phyloP scores from a whole-genome alignment of 2,888 invertebrate species.

The Heliothis peltigera region DNA sequence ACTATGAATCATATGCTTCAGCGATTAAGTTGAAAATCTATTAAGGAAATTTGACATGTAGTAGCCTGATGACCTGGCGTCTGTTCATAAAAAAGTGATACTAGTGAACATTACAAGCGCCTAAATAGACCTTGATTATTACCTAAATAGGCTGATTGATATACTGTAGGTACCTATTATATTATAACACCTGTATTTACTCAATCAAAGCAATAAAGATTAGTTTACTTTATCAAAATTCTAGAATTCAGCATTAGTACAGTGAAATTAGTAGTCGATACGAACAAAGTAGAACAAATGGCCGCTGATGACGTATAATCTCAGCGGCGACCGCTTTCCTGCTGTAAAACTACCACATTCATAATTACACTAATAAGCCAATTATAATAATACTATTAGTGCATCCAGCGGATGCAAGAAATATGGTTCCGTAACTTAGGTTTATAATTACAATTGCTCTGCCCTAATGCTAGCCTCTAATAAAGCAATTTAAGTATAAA shows the following conservation, averaged over 20 bases:
- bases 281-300: slow-evolving; percentile 21
- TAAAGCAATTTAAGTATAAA: slow-evolving; percentile 30
- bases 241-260: not conserved
- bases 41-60: too few species aligned
- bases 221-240: not conserved
- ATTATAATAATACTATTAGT: slow-evolving; percentile 70
- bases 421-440: slow-evolving; percentile 64
- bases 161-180: too few species aligned
- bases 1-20: too few species aligned
- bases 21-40: too few species aligned
- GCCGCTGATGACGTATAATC: slow-evolving; percentile 18
- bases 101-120: too few species aligned
- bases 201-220: too few species aligned
- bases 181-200: too few species aligned
- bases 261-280: not conserved
- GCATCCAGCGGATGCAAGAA: slow-evolving; percentile 72
- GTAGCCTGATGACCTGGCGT: too few species aligned
- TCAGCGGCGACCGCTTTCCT: slow-evolving; percentile 43
- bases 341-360: slow-evolving; percentile 63
- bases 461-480: slow-evolving; percentile 27
- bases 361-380: slow-evolving; percentile 74
- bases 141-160: too few species aligned
- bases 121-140: too few species aligned
- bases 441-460: slow-evolving; percentile 66
- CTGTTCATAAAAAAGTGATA: too few species aligned